Evolutionary conservation across 1,140 invertebrate species (phyloP).

Genomic region (Phthorimaea operculella): DNA sequence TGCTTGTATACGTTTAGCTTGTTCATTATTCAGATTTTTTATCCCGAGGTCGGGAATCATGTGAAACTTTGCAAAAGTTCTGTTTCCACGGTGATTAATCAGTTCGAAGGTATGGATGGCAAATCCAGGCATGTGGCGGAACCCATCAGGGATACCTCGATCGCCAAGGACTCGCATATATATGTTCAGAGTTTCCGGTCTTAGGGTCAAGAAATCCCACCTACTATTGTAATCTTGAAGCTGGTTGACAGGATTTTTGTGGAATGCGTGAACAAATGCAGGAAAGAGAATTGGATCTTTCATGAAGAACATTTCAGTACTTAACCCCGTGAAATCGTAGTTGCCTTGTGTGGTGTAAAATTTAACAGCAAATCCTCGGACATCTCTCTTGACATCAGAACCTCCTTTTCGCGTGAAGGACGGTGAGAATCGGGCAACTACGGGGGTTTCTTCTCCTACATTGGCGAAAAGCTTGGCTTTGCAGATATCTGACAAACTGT

Average conservation of each 20-base stretch:
- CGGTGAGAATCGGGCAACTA: conserved; percentile 77
- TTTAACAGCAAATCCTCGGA: conserved; percentile 75
- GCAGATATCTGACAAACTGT: conserved; percentile 86
- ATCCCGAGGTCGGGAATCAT: conserved; percentile 76
- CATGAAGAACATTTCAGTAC: conserved; percentile 77
- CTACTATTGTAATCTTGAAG: conserved; percentile 81
- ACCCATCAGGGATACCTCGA: conserved; percentile 87
- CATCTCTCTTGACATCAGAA: conserved; percentile 78
- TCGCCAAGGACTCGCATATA: conserved; percentile 84
- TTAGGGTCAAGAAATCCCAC: conserved; percentile 86
- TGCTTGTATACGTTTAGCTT: conserved; percentile 70
- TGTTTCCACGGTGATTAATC: conserved; percentile 68
- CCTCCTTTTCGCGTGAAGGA: conserved; percentile 86
- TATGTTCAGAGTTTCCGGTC: conserved; percentile 84
- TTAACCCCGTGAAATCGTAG: conserved; percentile 76
- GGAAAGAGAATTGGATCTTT: conserved; percentile 73
- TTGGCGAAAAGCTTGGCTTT: conserved; percentile 86
- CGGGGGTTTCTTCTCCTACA: conserved; percentile 86
- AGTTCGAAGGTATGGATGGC: conserved; percentile 76
- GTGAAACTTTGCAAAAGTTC: conserved; percentile 78
- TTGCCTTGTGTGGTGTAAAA: conserved; percentile 80
- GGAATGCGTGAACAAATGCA: conserved; percentile 69
- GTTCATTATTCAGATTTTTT: conserved; percentile 66
- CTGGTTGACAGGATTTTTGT: conserved; percentile 75
- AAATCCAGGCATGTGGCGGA: conserved; percentile 73